Percentiles rank a stretch among this genome's conserved stretches.
Evolutionary conservation across 2,797 vertebrate species (phyloP).

Genomic region (Psittacula echo): DNA sequence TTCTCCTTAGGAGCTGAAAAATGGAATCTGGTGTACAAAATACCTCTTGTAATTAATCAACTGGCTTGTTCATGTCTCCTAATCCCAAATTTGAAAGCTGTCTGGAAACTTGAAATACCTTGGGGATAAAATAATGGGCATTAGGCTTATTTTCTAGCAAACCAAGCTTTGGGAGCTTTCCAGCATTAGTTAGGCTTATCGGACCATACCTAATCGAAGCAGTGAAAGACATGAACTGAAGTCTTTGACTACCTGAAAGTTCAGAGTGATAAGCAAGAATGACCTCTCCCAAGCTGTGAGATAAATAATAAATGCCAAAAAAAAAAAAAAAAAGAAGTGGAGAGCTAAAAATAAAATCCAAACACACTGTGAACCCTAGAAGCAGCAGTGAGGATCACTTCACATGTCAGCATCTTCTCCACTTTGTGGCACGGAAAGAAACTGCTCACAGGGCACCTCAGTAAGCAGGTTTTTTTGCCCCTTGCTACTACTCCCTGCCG

Average conservation of each 20-base stretch:
- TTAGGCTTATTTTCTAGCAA: conserved; percentile 18
- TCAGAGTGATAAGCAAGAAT: conserved; percentile 1
- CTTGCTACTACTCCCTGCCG: not conserved
- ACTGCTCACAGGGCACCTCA: not conserved
- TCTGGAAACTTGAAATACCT: conserved; percentile 3
- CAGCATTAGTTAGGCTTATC: conserved; percentile 21
- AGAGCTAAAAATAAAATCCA: conserved; percentile 43
- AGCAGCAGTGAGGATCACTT: not conserved
- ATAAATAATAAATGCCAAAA: conserved; percentile 28
- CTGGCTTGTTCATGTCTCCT: conserved; percentile 10
- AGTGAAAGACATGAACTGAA: not conserved
- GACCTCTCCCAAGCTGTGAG: not conserved
- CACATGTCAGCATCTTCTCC: not conserved
- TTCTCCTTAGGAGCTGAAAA: conserved; percentile 17
- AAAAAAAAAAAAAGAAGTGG: not conserved
- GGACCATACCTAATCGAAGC: not conserved
- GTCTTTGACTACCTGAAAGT: not conserved
- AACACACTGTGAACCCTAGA: not conserved
- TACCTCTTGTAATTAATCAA: conserved; percentile 20
- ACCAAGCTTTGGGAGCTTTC: conserved; percentile 3
- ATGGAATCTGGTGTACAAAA: not conserved
- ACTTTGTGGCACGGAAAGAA: not conserved
- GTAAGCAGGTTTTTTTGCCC: not conserved
- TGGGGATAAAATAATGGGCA: conserved; percentile 22
- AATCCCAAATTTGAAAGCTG: conserved; percentile 20